phyloP scores from a whole-genome alignment of 2,797 vertebrate species.

The Myripristis murdjan region DNA sequence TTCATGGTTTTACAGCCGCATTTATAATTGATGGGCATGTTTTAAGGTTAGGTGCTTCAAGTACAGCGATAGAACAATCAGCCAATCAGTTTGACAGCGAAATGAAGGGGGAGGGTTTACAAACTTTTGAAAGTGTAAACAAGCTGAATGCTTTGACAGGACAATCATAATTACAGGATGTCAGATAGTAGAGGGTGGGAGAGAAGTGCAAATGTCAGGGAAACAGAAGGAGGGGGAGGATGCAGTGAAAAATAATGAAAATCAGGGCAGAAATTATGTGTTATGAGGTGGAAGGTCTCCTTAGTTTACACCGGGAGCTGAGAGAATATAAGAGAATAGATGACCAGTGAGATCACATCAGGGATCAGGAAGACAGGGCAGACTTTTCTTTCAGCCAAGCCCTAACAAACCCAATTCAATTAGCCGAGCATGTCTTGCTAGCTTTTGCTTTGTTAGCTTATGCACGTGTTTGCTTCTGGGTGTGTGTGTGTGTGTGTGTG shows the following conservation, averaged over 20 bases:
- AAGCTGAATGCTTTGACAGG: constrained; percentile 58
- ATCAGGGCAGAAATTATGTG: constrained; percentile 35
- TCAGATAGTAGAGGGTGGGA: constrained; percentile 56
- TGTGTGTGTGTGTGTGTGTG: constrained; percentile 18
- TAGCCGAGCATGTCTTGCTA: constrained; percentile 57
- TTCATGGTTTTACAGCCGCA: constrained; percentile 55
- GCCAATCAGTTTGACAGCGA: constrained; percentile 65
- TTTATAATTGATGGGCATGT: constrained; percentile 77
- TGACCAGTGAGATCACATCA: constrained; percentile 23
- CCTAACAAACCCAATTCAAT: constrained; percentile 52
- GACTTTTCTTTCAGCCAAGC: constrained; percentile 22
- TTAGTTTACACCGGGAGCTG: constrained; percentile 7
- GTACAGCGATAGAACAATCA: constrained; percentile 44
- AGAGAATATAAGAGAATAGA: constrained; percentile 12
- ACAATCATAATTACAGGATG: constrained; percentile 67
- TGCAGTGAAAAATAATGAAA: constrained; percentile 36
- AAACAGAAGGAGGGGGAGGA: constrained; percentile 25
- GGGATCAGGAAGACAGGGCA: constrained; percentile 26
- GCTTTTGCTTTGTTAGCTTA: constrained; percentile 52
- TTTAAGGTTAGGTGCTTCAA: constrained; percentile 75
- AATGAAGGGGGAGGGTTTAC: constrained; percentile 67
- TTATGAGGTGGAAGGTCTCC: constrained; percentile 31
- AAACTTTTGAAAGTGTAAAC: constrained; percentile 71
- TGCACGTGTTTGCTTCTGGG: constrained; percentile 45
- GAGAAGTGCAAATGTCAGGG: constrained; percentile 67